Percentiles rank a stretch among this genome's conserved stretches.
Conservation (phyloP, 2,888 invertebrate species). For the Mesochorus sp. region DNA sequence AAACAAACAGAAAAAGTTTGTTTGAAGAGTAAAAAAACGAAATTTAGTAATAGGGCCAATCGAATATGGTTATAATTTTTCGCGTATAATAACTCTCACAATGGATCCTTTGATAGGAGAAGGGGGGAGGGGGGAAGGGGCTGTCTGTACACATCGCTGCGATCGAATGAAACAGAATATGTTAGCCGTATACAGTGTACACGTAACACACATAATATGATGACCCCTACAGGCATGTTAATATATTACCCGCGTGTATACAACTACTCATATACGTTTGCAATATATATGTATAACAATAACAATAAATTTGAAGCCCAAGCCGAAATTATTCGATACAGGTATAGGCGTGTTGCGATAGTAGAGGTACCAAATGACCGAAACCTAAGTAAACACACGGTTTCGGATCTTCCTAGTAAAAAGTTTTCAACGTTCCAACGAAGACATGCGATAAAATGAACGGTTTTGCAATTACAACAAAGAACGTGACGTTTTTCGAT, state of each 20-base stretch:
- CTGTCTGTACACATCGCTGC: constrained; percentile 35
- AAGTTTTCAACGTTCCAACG: no score
- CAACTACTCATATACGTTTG: neutral
- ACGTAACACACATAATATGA: constrained; percentile 9
- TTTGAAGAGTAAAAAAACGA: no score
- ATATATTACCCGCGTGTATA: constrained; percentile 19
- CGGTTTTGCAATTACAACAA: no score
- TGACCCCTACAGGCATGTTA: constrained; percentile 31
- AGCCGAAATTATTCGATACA: constrained; percentile 25
- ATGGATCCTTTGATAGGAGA: constrained; percentile 14
- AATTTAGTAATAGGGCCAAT: no score
- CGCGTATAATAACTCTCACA: constrained; percentile 60
- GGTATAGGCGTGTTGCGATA: neutral
- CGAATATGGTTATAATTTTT: constrained; percentile 67
- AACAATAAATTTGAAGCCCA: constrained; percentile 25
- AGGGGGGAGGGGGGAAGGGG: neutral
- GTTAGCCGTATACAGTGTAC: neutral
- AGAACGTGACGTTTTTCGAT: no score
- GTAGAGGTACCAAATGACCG: constrained; percentile 29
- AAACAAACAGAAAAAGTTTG: no score
- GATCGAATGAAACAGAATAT: constrained; percentile 30
- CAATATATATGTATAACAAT: constrained; percentile 42
- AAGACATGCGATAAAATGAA: no score
- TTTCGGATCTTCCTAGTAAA: no score
- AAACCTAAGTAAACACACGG: constrained; percentile 67